Evolutionary conservation across 2,797 vertebrate genomes (phyloP).

Genomic region (Decapterus maruadsi): DNA sequence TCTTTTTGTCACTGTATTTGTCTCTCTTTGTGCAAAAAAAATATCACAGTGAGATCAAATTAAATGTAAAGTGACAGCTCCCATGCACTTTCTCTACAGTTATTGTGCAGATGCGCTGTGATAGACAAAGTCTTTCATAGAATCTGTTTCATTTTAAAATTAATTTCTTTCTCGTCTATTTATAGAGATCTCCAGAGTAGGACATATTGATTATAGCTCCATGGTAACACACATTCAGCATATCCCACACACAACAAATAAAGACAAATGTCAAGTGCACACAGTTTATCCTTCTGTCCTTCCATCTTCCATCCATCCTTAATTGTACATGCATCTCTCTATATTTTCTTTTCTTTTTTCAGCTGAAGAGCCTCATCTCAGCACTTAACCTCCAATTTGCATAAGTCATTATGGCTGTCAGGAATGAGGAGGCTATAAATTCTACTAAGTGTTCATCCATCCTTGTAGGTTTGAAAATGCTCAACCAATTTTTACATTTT

Average conservation of each 20-base stretch:
- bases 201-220: constrained; percentile 25
- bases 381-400: constrained; percentile 85
- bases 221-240: constrained; percentile 22
- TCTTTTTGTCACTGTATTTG: constrained; percentile 1
- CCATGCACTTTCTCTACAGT: not conserved
- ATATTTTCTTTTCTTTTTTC: constrained; percentile 17
- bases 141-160: constrained; percentile 22
- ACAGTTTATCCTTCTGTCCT: constrained; percentile 42
- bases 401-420: constrained; percentile 84
- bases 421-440: constrained; percentile 80
- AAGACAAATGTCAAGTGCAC: constrained; percentile 49
- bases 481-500: constrained; percentile 77
- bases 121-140: not conserved
- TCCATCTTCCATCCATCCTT: constrained; percentile 44
- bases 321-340: constrained; percentile 34
- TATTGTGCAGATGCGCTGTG: not conserved
- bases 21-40: constrained; percentile 1
- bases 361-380: constrained; percentile 70
- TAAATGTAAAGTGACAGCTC: constrained; percentile 22
- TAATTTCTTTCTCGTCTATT: constrained; percentile 20
- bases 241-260: constrained; percentile 34
- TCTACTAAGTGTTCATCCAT: constrained; percentile 77
- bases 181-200: constrained; percentile 15
- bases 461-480: constrained; percentile 74
- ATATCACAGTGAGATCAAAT: constrained; percentile 2